phyloP scores from a whole-genome alignment of 2,113 vertebrate species.

The Nicator chloris region DNA sequence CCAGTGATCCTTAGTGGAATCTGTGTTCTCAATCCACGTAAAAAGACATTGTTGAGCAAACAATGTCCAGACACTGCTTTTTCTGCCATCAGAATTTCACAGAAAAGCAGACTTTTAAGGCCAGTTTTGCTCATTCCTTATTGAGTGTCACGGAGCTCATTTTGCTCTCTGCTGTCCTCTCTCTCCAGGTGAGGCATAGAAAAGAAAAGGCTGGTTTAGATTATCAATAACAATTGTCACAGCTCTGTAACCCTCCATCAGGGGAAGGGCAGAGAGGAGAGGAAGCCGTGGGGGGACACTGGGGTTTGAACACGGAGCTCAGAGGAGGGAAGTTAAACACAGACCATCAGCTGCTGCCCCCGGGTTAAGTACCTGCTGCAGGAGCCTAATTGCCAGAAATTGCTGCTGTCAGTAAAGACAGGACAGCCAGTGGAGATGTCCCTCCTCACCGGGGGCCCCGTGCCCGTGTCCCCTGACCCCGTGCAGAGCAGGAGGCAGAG shows the following conservation, averaged over 20 bases:
- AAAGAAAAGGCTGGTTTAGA: slow-evolving; percentile 12
- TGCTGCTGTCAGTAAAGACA: slow-evolving; percentile 10
- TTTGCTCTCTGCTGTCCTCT: background rate
- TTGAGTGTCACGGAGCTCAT: background rate
- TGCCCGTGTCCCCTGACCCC: background rate
- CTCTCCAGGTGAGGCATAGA: background rate
- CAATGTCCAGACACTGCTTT: background rate
- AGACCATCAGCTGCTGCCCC: slow-evolving; percentile 27
- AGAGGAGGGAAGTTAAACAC: slow-evolving; percentile 21
- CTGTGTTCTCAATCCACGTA: background rate
- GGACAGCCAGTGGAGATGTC: background rate
- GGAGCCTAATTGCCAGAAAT: slow-evolving; percentile 49
- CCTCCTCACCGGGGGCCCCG: background rate
- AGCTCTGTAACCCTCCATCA: background rate
- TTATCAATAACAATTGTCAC: slow-evolving; percentile 34
- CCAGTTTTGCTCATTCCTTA: background rate
- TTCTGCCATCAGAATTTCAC: background rate
- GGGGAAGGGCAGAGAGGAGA: background rate
- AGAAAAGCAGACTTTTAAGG: background rate
- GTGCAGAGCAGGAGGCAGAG: background rate
- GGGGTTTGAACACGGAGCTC: slow-evolving; percentile 35
- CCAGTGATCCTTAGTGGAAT: background rate
- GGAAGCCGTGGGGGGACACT: background rate
- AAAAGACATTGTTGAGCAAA: background rate
- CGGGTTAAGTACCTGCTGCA: slow-evolving; percentile 56